Percentiles rank a stretch among this genome's conserved stretches.
These are phyloP conservation scores for Rhinolophus ferrumequinum DNA, from an alignment of 2,113 vertebrate species.

Conservation along the genomic window DNA sequence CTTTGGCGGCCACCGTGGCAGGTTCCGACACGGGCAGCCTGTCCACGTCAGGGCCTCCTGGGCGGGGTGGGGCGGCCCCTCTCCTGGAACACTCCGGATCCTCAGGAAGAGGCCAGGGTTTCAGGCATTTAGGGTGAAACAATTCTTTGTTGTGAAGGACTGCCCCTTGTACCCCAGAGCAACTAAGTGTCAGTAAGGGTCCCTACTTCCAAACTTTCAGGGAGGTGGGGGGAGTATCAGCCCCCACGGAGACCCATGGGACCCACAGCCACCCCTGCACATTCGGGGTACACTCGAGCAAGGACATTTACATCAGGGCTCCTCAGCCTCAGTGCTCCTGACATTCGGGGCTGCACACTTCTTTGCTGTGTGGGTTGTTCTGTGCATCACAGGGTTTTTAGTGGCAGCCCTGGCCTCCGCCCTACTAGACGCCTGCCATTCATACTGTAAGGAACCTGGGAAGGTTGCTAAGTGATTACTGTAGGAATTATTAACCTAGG, in stretches of 20 bases:
- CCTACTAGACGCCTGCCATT: background rate
- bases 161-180: background rate
- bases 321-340: background rate
- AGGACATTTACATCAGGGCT: background rate
- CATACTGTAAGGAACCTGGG: background rate
- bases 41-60: background rate
- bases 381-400: background rate
- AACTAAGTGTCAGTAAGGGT: background rate
- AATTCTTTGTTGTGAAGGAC: background rate
- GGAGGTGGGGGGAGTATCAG: rapidly evolving
- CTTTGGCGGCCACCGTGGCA: background rate
- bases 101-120: background rate
- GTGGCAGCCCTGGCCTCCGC: background rate
- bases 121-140: background rate
- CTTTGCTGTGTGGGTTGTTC: background rate
- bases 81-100: background rate
- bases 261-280: background rate
- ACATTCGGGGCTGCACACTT: background rate
- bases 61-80: too few relatives aligned
- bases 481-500: background rate
- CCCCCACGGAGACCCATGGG: background rate
- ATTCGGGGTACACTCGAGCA: background rate
- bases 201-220: background rate
- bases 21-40: too few relatives aligned
- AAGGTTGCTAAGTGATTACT: background rate